Evolutionary conservation across 2,113 vertebrate species (phyloP).

Genomic region (Henicopernis longicauda): DNA sequence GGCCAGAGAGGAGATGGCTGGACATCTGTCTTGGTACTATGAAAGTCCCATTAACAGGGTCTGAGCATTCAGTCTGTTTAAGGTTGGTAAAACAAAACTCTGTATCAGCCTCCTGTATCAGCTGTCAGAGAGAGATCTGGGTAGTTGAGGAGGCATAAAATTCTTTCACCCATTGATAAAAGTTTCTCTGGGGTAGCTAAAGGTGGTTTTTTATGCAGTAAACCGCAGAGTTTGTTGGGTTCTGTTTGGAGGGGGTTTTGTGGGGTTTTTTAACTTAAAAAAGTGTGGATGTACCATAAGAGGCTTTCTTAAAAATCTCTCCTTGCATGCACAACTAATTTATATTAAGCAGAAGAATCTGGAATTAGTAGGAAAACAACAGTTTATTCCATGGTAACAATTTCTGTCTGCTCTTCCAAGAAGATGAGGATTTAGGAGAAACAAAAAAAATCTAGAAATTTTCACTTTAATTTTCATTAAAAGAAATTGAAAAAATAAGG

Average conservation of each 20-base stretch:
- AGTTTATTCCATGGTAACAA: background rate
- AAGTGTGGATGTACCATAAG: background rate
- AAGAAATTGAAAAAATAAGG: background rate
- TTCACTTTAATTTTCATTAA: background rate
- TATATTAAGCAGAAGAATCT: background rate
- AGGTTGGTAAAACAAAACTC: background rate
- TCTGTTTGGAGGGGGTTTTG: background rate
- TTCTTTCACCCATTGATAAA: background rate
- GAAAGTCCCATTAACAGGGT: background rate
- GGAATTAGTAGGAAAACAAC: background rate
- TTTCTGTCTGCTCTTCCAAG: background rate
- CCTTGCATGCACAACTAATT: background rate
- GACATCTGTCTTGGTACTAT: background rate
- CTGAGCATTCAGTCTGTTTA: background rate
- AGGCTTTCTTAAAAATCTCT: background rate
- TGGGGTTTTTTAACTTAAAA: background rate
- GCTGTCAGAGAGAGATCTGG: background rate
- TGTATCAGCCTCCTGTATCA: background rate
- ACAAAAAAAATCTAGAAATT: background rate
- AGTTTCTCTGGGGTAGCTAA: background rate
- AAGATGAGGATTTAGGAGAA: background rate
- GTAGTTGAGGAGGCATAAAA: background rate
- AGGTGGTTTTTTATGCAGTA: accelerated
- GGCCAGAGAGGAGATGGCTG: background rate
- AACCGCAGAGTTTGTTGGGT: background rate